These are phyloP conservation scores for Champsocephalus gunnari DNA, from an alignment of 2,797 vertebrate species.

Conservation along the genomic window DNA sequence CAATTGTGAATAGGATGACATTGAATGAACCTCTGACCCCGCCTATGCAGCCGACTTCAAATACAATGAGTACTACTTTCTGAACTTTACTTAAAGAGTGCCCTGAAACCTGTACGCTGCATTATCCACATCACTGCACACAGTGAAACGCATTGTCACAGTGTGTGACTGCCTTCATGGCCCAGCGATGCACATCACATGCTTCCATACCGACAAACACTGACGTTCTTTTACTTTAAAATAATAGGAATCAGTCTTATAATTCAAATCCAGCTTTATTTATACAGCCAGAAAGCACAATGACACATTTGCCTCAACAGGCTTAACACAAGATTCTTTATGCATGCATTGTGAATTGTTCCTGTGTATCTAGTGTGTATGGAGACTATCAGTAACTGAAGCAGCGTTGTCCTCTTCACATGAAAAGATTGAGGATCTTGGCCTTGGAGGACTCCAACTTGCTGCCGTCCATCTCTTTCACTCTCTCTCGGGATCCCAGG, in stretches of 20 bases:
- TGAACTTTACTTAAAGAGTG: too few species aligned
- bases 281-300: too few species aligned
- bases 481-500: constrained; percentile 43
- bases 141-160: background rate
- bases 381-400: background rate
- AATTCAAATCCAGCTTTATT: too few species aligned
- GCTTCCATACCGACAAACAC: background rate
- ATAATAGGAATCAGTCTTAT: background rate
- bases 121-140: background rate
- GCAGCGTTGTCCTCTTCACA: constrained; percentile 31
- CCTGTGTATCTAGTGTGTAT: background rate
- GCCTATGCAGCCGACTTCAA: too few species aligned
- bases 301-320: too few species aligned
- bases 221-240: background rate
- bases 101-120: background rate
- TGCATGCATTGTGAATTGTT: too few species aligned
- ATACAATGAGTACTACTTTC: too few species aligned
- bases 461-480: constrained; percentile 41
- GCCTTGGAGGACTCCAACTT: constrained; percentile 46
- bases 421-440: constrained; percentile 23
- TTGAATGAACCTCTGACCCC: too few species aligned
- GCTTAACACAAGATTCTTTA: too few species aligned
- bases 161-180: background rate
- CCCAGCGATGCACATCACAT: background rate
- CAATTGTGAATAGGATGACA: too few species aligned